Conservation (phyloP, 2,888 invertebrate species). For the Aelia acuminata region DNA sequence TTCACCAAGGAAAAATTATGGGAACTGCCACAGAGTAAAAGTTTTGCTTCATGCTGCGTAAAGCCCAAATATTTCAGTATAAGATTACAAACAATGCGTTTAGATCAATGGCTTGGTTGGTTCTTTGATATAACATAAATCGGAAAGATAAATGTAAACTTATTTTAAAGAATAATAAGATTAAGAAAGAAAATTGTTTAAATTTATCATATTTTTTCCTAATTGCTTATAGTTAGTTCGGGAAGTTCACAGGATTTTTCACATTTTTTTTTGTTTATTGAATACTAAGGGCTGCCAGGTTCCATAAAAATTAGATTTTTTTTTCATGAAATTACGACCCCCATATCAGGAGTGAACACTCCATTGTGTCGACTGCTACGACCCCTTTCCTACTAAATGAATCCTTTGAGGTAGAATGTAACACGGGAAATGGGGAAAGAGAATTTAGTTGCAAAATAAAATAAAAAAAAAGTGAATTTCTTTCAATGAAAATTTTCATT, state of each 20-base stretch:
- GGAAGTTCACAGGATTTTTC: too few relatives aligned
- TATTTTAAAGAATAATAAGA: neutral
- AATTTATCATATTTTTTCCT: too few relatives aligned
- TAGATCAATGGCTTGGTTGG: too few relatives aligned
- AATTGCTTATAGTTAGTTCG: neutral
- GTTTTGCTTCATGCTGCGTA: too few relatives aligned
- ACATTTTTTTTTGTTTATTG: neutral
- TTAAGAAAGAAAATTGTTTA: too few relatives aligned
- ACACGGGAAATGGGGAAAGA: neutral
- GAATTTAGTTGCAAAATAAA: neutral
- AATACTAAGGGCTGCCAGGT: neutral
- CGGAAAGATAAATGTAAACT: too few relatives aligned
- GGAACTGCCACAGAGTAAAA: too few relatives aligned
- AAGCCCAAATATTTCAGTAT: too few relatives aligned
- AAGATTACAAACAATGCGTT: too few relatives aligned
- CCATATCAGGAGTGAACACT: slow-evolving; percentile 11
- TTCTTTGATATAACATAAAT: too few relatives aligned
- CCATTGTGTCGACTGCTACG: neutral
- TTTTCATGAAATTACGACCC: neutral
- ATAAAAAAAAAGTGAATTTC: neutral
- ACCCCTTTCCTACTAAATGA: neutral
- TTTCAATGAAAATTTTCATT: neutral
- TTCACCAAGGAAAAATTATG: too few relatives aligned
- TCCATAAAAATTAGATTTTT: slow-evolving; percentile 2
- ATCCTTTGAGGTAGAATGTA: slow-evolving; percentile 7